Evolutionary conservation across 2,113 vertebrate genomes (phyloP).

Genomic region (Xiphophorus couchianus): DNA sequence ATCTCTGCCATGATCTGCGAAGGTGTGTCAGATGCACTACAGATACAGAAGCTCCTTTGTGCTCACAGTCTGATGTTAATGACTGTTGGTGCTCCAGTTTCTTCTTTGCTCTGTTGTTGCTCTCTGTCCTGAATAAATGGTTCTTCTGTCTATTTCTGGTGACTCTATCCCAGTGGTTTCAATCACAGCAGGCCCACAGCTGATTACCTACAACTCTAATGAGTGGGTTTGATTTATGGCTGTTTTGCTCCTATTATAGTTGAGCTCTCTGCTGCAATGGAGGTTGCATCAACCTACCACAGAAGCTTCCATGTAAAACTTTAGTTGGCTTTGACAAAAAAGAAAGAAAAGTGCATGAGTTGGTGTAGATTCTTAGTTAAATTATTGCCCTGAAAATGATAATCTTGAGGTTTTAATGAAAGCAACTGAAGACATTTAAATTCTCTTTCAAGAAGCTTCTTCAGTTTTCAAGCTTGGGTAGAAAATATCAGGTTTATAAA

Average conservation of each 20-base stretch:
- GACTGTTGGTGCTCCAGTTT: constrained; percentile 57
- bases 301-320: not conserved
- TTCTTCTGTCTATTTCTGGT: constrained; percentile 59
- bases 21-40: not conserved
- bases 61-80: constrained; percentile 43
- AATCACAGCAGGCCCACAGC: constrained; percentile 45
- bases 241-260: constrained; percentile 43
- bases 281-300: not conserved
- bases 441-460: too few species aligned
- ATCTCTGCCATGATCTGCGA: not conserved
- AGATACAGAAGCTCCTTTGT: not conserved
- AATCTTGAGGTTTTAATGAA: too few species aligned
- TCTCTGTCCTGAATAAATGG: constrained; percentile 62
- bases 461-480: too few species aligned
- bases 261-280: not conserved
- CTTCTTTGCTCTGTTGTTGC: constrained; percentile 48
- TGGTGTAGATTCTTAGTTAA: not conserved
- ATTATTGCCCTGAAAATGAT: too few species aligned
- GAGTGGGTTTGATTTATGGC: constrained; percentile 60
- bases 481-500: too few species aligned
- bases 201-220: constrained; percentile 48
- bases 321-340: not conserved
- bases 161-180: constrained; percentile 58
- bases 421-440: too few species aligned
- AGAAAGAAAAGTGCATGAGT: not conserved